Conservation (phyloP, 1,140 invertebrate species). For the Diorhabda elongata region DNA sequence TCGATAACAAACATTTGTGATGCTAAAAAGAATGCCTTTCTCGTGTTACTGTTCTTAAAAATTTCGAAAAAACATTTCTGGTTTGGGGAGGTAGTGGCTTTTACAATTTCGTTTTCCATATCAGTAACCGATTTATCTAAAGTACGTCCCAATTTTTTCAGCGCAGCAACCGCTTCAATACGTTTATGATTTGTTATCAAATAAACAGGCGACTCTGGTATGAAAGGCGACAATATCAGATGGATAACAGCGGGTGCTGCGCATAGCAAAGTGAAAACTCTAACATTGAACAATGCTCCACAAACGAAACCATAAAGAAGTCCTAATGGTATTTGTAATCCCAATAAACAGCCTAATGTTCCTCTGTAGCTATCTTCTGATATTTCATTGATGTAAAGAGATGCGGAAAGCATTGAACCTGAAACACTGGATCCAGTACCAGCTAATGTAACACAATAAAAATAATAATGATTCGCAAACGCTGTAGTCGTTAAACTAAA, state of each 20-base stretch:
- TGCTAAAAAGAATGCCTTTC: too few relatives aligned
- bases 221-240: conserved; percentile 59
- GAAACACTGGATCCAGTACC: conserved; percentile 49
- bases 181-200: conserved; percentile 56
- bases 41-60: too few relatives aligned
- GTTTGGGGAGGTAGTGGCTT: too few relatives aligned
- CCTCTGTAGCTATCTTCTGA: conserved; percentile 43
- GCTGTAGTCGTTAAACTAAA: conserved; percentile 46
- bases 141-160: conserved; percentile 62
- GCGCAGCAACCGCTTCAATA: conserved; percentile 57
- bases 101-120: too few relatives aligned
- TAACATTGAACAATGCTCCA: conserved; percentile 59
- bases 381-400: conserved; percentile 54
- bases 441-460: conserved; percentile 46
- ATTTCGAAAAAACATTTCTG: too few relatives aligned
- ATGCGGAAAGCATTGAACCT: conserved; percentile 48
- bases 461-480: conserved; percentile 39
- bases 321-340: conserved; percentile 47
- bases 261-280: conserved; percentile 60
- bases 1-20: too few relatives aligned
- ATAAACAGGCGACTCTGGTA: conserved; percentile 80
- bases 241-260: conserved; percentile 60
- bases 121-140: too few relatives aligned
- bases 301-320: conserved; percentile 50
- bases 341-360: conserved; percentile 56